phyloP scores from a whole-genome alignment of 2,888 invertebrate genomes.

The Orthosia gothica region DNA sequence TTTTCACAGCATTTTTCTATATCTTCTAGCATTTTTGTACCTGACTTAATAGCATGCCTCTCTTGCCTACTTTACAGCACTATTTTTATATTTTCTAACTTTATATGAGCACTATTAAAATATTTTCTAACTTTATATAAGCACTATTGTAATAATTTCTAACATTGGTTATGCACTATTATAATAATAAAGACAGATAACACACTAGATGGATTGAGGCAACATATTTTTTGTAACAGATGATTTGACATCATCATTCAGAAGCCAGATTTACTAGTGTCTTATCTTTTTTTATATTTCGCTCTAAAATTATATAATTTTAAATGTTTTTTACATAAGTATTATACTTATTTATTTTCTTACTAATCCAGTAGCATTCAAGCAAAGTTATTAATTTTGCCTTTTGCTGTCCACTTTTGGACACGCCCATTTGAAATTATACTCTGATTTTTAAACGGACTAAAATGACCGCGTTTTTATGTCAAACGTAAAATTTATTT shows the following conservation, averaged over 20 bases:
- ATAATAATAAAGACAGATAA: slow-evolving; percentile 35
- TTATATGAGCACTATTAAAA: slow-evolving; percentile 2
- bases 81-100: slow-evolving; percentile 21
- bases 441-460: too few species aligned
- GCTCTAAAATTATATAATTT: not conserved
- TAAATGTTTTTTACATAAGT: not conserved
- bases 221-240: not conserved
- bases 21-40: slow-evolving; percentile 38
- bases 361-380: slow-evolving; percentile 3
- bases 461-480: too few species aligned
- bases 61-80: slow-evolving; percentile 40
- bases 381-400: not conserved
- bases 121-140: not conserved
- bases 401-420: slow-evolving; percentile 5
- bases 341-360: slow-evolving; percentile 19
- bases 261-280: not conserved
- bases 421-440: not conserved
- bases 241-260: too few species aligned
- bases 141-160: slow-evolving; percentile 15
- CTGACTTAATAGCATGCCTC: slow-evolving; percentile 56
- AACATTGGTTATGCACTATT: not conserved
- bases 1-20: slow-evolving; percentile 42
- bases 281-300: slow-evolving; percentile 24
- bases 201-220: not conserved
- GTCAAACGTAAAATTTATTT: too few species aligned